These are phyloP conservation scores for Achroia grisella DNA, from an alignment of 1,140 invertebrate genomes.

Conservation along the genomic window DNA sequence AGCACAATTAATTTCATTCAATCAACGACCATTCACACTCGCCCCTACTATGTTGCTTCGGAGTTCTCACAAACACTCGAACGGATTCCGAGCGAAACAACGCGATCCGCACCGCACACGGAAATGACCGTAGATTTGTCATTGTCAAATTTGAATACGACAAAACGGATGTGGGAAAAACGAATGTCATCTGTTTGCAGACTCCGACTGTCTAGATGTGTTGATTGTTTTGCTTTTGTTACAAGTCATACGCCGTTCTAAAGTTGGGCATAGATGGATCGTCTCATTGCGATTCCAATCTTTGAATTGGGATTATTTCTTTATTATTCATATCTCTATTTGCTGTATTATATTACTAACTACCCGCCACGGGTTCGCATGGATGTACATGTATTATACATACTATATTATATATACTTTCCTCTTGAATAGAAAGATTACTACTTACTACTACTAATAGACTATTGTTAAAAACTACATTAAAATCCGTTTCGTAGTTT, in stretches of 20 bases:
- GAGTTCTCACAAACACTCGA: constrained; percentile 33
- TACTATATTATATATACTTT: too few species aligned
- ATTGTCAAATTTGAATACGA: constrained; percentile 68
- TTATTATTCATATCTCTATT: too few species aligned
- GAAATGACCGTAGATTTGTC: constrained; percentile 67
- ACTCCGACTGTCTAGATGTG: constrained; percentile 5
- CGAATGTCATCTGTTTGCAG: constrained; percentile 50
- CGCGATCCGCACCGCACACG: constrained; percentile 34
- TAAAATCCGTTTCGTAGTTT: too few species aligned
- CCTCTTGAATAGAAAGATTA: too few species aligned
- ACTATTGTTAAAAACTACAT: too few species aligned
- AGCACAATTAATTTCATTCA: too few species aligned
- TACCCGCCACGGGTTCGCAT: too few species aligned
- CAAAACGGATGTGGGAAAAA: constrained; percentile 54
- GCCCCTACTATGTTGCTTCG: constrained; percentile 2
- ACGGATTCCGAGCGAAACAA: constrained; percentile 47
- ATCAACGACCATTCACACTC: background rate
- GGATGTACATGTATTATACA: too few species aligned
- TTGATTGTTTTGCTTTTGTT: constrained; percentile 5
- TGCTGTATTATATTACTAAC: too few species aligned
- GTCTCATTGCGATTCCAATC: constrained; percentile 22
- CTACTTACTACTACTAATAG: too few species aligned
- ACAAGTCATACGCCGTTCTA: background rate
- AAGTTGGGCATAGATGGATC: constrained; percentile 16
- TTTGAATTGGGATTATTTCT: too few species aligned